A percentile compares a stretch with the other conserved stretches of the same genome.
Conservation (phyloP, 2,113 vertebrate species). For the Mesoclemmys tuberculata region DNA sequence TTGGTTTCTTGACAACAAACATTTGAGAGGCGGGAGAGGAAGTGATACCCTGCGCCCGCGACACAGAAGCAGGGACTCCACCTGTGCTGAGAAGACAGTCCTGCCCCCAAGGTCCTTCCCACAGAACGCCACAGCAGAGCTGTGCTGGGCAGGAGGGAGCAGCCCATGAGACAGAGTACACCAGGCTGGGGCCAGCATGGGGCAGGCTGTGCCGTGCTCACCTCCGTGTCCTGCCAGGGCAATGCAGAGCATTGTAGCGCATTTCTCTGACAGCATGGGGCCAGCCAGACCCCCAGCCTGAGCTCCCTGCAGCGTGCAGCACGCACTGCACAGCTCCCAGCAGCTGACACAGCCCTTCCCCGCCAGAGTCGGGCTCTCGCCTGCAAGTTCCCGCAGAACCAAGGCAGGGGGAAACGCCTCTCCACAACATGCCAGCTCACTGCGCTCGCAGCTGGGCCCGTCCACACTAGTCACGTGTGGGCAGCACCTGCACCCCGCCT, state of each 20-base stretch:
- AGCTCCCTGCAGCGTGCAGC: too few species aligned
- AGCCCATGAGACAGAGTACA: background rate
- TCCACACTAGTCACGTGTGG: background rate
- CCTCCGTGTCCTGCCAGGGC: too few species aligned
- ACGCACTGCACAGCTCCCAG: background rate
- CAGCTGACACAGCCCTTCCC: too few species aligned
- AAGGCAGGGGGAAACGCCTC: background rate
- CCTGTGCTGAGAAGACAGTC: background rate
- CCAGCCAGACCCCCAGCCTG: background rate
- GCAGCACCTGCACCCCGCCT: background rate
- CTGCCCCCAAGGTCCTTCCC: background rate
- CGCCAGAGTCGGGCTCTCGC: background rate
- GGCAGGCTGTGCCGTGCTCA: background rate
- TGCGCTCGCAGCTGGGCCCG: too few species aligned
- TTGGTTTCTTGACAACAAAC: background rate
- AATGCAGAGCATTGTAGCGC: too few species aligned
- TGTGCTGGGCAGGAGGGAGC: background rate
- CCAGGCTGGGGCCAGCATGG: background rate
- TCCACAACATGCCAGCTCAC: background rate
- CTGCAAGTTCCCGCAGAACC: background rate
- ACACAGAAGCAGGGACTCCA: background rate
- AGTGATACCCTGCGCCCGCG: too few species aligned
- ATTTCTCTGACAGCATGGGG: too few species aligned
- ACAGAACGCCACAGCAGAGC: background rate
- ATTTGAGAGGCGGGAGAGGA: background rate